These are phyloP conservation scores for Daboia siamensis DNA, from an alignment of 2,113 vertebrate species.

Conservation along the genomic window DNA sequence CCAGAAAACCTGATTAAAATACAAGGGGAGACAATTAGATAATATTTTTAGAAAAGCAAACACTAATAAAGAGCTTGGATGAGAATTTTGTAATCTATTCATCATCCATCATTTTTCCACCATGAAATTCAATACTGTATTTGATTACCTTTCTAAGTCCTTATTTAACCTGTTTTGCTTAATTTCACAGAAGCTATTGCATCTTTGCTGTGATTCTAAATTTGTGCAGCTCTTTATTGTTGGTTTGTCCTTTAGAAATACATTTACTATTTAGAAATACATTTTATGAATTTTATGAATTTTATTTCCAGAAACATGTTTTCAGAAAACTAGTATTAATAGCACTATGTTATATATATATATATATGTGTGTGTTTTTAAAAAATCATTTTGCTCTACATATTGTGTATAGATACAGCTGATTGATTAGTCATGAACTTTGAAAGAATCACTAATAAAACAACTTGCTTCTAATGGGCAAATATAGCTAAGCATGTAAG, in stretches of 20 bases:
- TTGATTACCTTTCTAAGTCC: not conserved
- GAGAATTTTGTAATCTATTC: not conserved
- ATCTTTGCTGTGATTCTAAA: not conserved
- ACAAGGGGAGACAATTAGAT: not conserved
- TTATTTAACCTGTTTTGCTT: not conserved
- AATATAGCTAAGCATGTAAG: not conserved
- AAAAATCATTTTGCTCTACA: not conserved
- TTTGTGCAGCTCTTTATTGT: not conserved
- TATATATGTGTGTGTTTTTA: not conserved
- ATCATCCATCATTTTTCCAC: not conserved
- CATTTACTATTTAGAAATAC: not conserved
- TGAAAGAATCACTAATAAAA: not conserved
- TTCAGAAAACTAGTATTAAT: not conserved
- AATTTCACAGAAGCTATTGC: not conserved
- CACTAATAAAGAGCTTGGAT: not conserved
- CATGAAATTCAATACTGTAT: not conserved
- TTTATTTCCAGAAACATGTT: not conserved
- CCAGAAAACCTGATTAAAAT: not conserved
- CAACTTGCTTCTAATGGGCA: not conserved
- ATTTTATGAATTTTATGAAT: not conserved
- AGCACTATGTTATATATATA: not conserved
- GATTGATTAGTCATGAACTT: not conserved
- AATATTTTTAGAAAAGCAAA: not conserved
- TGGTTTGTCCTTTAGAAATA: not conserved
- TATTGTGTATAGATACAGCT: not conserved